Conservation (phyloP, 2,888 invertebrate species). For the Allophyes oxyacanthae region DNA sequence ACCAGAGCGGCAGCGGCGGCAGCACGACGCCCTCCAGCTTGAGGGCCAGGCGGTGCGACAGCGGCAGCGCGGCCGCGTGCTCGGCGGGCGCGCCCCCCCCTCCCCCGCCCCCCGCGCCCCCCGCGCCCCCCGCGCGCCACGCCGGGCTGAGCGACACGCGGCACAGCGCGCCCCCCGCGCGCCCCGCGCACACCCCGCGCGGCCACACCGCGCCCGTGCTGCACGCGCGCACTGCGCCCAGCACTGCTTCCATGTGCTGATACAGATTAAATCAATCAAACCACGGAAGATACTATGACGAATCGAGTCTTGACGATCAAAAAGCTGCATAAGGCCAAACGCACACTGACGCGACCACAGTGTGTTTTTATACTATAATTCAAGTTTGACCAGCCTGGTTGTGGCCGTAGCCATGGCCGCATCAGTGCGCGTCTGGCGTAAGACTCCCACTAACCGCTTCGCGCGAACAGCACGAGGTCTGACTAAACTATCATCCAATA, state of each 20-base stretch:
- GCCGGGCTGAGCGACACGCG: slow-evolving; percentile 83
- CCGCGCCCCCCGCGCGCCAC: slow-evolving; percentile 79
- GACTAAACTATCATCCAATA: too few species aligned
- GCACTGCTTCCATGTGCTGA: slow-evolving; percentile 76
- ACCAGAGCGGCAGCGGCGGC: slow-evolving; percentile 72
- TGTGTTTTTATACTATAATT: too few species aligned
- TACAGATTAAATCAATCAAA: too few species aligned
- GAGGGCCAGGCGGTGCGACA: slow-evolving; percentile 95
- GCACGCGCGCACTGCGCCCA: slow-evolving; percentile 81
- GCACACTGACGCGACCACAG: too few species aligned
- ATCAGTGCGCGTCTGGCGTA: too few species aligned
- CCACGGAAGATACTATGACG: too few species aligned
- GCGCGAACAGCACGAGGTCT: too few species aligned
- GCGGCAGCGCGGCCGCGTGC: slow-evolving; percentile 94
- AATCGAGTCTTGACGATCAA: too few species aligned
- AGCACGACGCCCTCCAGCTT: slow-evolving; percentile 97
- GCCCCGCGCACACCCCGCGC: slow-evolving; percentile 94
- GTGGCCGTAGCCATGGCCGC: too few species aligned
- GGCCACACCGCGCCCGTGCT: slow-evolving; percentile 94
- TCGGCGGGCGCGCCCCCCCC: slow-evolving; percentile 92
- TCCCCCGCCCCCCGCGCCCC: slow-evolving; percentile 85
- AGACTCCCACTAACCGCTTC: too few species aligned
- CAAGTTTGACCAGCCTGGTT: too few species aligned
- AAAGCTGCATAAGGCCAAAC: too few species aligned
- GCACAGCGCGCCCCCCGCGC: slow-evolving; percentile 91